Evolutionary conservation across 2,113 vertebrate genomes (phyloP).

Genomic region (Phocoena sinus): DNA sequence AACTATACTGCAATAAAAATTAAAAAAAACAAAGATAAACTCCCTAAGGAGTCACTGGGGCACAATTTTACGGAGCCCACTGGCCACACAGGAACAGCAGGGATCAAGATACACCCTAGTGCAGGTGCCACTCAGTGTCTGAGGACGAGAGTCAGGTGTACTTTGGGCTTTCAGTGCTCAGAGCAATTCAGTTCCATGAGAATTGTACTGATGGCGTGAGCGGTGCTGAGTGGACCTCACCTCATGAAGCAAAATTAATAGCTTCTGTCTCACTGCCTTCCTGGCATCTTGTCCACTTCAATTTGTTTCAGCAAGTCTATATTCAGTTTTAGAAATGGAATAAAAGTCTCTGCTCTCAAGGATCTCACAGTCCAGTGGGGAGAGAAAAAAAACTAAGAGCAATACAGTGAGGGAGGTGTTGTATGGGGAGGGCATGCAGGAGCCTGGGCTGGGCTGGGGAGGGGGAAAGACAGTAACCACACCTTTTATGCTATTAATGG

Average conservation of each 20-base stretch:
- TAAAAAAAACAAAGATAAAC: not conserved
- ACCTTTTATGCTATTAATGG: not conserved
- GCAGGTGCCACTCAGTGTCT: not conserved
- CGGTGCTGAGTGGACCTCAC: too few relatives aligned
- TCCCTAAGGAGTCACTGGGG: not conserved
- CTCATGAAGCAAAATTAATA: not conserved
- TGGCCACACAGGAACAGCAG: not conserved
- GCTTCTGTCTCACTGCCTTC: not conserved
- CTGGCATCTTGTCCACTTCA: not conserved
- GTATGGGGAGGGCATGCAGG: accelerated
- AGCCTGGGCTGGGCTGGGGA: too few relatives aligned
- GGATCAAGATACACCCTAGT: not conserved
- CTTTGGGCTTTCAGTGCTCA: not conserved
- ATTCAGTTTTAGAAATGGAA: not conserved
- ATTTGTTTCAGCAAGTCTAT: not conserved
- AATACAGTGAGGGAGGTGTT: accelerated
- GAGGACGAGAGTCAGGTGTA: not conserved
- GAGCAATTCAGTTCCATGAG: not conserved
- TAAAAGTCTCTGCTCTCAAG: not conserved
- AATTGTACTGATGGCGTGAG: accelerated
- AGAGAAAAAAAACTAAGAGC: not conserved
- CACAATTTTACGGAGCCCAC: not conserved
- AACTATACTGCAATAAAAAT: not conserved
- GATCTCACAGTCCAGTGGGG: not conserved
- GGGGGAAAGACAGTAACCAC: accelerated